A percentile compares a stretch with the other conserved stretches of the same genome.
Evolutionary conservation across 2,888 invertebrate genomes (phyloP).

Genomic region (Caenorhabditis japonica): DNA sequence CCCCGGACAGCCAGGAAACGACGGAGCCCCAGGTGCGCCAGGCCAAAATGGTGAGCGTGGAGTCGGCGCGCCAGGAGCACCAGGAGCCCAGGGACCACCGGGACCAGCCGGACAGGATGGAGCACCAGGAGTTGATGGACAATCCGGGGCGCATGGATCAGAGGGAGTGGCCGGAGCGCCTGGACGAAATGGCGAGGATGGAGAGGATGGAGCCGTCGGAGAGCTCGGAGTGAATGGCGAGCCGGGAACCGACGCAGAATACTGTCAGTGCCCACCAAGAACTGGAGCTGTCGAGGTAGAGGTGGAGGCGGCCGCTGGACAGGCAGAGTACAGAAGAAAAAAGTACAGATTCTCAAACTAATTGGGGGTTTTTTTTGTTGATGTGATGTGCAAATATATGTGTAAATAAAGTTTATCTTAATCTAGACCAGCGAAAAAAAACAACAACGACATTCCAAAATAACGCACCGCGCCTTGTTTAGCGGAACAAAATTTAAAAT

Average conservation of each 20-base stretch:
- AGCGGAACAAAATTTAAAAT: no score
- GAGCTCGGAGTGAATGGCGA: constrained; percentile 29
- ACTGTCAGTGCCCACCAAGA: constrained; percentile 42
- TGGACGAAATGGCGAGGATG: constrained; percentile 30
- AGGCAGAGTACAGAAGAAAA: constrained; percentile 23
- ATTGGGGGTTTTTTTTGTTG: not conserved
- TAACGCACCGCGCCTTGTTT: no score
- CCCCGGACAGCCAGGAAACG: constrained; percentile 25
- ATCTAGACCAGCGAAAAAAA: no score
- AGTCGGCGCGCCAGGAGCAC: no score
- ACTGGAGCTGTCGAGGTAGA: constrained; percentile 40
- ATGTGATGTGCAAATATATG: not conserved
- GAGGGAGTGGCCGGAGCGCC: constrained; percentile 36
- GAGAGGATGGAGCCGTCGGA: constrained; percentile 31
- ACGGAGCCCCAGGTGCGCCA: constrained; percentile 18
- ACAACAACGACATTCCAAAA: no score
- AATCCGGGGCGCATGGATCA: constrained; percentile 13
- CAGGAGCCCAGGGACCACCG: constrained; percentile 27
- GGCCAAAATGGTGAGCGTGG: constrained; percentile 38
- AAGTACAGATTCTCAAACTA: constrained; percentile 40
- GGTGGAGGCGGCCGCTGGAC: constrained; percentile 9
- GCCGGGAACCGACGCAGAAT: constrained; percentile 34
- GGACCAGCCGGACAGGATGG: constrained; percentile 42
- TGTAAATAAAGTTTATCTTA: constrained; percentile 50
- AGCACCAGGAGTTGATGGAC: constrained; percentile 24